Evolutionary conservation across 2,888 invertebrate genomes (phyloP).

Genomic region (Leptopilina syphax): DNA sequence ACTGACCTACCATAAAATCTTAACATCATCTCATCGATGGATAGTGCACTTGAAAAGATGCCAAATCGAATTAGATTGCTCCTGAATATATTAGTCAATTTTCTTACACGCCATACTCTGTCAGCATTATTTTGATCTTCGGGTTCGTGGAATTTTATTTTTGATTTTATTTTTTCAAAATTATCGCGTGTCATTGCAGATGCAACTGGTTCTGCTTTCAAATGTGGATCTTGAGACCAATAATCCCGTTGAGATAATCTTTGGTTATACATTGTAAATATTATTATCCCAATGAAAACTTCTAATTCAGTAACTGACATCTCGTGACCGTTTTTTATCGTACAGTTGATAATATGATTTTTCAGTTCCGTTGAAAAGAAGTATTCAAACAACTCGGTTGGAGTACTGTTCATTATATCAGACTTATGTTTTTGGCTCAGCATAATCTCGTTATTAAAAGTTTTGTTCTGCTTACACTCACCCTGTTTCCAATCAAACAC

Average conservation of each 20-base stretch:
- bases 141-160: conserved; percentile 25
- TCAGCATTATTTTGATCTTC: conserved; percentile 32
- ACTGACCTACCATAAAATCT: conserved; percentile 40
- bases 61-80: conserved; percentile 39
- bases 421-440: conserved; percentile 1
- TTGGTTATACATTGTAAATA: conserved; percentile 24
- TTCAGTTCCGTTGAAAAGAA: conserved; percentile 40
- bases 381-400: conserved; percentile 38
- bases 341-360: conserved; percentile 35
- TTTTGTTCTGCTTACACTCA: neutral
- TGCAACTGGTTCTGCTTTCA: neutral
- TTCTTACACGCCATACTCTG: conserved; percentile 36
- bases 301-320: conserved; percentile 11
- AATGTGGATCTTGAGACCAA: conserved; percentile 2
- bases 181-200: neutral
- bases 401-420: conserved; percentile 18
- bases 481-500: neutral
- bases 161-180: conserved; percentile 31
- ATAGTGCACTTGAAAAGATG: conserved; percentile 39
- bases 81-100: conserved; percentile 30
- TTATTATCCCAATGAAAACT: conserved; percentile 37
- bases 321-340: conserved; percentile 21
- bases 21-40: conserved; percentile 42
- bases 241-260: neutral
- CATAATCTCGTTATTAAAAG: neutral